A percentile compares a stretch with the other conserved stretches of the same genome.
Conservation (phyloP, 2,797 vertebrate species). For the Artibeus lituratus region DNA sequence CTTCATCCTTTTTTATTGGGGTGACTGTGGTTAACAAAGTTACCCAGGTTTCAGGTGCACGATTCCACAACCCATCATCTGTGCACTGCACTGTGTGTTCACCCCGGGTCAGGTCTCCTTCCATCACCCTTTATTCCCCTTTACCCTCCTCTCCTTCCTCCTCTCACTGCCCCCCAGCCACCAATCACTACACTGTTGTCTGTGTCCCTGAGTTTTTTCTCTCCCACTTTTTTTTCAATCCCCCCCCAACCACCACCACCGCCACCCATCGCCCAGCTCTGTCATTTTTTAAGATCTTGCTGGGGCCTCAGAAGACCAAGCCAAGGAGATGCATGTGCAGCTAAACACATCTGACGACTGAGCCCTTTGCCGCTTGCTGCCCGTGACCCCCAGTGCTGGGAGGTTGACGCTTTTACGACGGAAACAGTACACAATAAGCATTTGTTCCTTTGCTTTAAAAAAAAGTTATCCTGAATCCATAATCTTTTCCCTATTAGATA, state of each 20-base stretch:
- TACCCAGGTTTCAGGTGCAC: background rate
- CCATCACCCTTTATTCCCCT: background rate
- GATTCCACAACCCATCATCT: background rate
- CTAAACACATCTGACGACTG: background rate
- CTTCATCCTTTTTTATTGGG: background rate
- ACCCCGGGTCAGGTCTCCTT: background rate
- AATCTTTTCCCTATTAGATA: background rate
- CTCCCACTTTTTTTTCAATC: too few relatives aligned
- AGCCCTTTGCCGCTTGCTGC: background rate
- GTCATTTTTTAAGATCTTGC: background rate
- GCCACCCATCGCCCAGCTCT: background rate
- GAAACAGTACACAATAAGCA: background rate
- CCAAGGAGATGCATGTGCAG: background rate
- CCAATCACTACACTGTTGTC: background rate
- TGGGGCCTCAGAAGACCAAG: background rate
- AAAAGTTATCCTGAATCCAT: background rate
- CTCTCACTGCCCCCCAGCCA: too few relatives aligned
- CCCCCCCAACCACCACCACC: too few relatives aligned
- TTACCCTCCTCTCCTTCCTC: background rate
- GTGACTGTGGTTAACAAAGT: background rate
- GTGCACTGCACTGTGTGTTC: background rate
- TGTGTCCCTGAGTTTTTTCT: background rate
- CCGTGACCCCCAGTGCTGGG: background rate
- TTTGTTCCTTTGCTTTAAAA: background rate
- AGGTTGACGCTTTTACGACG: background rate